Evolutionary conservation across 2,888 invertebrate genomes (phyloP).

Genomic region (Sisyra nigra): DNA sequence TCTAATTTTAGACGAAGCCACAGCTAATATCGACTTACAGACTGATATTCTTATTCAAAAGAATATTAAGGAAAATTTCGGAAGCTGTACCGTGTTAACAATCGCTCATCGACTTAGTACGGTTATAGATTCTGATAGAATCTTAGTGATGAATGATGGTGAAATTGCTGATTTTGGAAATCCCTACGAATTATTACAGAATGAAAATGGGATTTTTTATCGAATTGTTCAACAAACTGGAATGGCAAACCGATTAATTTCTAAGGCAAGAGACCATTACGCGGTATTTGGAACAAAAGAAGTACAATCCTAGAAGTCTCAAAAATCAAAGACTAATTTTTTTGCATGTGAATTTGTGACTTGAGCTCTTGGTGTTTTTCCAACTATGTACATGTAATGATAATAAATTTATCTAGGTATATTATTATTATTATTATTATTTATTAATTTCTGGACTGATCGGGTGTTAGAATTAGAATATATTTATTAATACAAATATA

Average conservation of each 20-base stretch:
- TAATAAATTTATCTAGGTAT: no score
- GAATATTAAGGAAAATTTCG: slow-evolving; percentile 65
- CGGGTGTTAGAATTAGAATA: no score
- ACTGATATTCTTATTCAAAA: slow-evolving; percentile 73
- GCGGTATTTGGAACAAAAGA: no score
- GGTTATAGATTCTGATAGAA: slow-evolving; percentile 80
- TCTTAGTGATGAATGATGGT: slow-evolving; percentile 75
- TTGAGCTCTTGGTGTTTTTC: no score
- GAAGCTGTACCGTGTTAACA: slow-evolving; percentile 72
- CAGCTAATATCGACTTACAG: slow-evolving; percentile 83
- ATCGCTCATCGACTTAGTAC: slow-evolving; percentile 84
- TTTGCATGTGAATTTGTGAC: no score
- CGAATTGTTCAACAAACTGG: slow-evolving; percentile 59
- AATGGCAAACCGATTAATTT: slow-evolving; percentile 32
- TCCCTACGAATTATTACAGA: slow-evolving; percentile 44
- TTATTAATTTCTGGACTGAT: no score
- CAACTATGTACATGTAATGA: no score
- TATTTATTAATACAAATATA: no score
- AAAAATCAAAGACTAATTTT: no score
- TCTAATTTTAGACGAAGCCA: slow-evolving; percentile 84
- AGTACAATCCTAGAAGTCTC: no score
- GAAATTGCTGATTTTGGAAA: slow-evolving; percentile 54
- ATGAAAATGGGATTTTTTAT: slow-evolving; percentile 40
- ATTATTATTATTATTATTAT: no score
- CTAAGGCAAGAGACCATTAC: slow-evolving; percentile 27